phyloP scores from a whole-genome alignment of 2,888 invertebrate species.

The Petrolisthes manimaculis region DNA sequence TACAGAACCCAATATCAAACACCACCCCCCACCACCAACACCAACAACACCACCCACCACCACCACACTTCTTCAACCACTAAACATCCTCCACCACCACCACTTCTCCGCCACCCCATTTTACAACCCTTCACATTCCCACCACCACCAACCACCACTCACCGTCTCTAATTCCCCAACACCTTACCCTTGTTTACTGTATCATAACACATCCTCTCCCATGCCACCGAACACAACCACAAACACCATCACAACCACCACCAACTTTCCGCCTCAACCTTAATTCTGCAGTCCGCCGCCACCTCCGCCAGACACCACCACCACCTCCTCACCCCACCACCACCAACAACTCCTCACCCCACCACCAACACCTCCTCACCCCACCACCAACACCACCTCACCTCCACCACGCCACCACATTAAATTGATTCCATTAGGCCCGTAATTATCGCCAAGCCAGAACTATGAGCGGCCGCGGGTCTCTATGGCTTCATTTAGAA shows the following conservation, averaged over 20 bases:
- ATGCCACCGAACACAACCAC: too few relatives aligned
- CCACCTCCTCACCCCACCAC: not conserved
- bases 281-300: not conserved
- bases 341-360: not conserved
- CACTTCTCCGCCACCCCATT: too few relatives aligned
- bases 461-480: not conserved
- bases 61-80: too few relatives aligned
- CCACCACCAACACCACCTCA: not conserved
- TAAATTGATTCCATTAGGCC: constrained; percentile 25
- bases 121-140: too few relatives aligned
- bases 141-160: too few relatives aligned
- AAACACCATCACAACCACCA: too few relatives aligned
- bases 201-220: too few relatives aligned
- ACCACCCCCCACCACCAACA: not conserved
- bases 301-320: not conserved
- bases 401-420: constrained; percentile 19
- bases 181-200: too few relatives aligned
- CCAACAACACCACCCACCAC: not conserved
- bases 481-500: constrained; percentile 34
- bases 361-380: not conserved
- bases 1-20: not conserved
- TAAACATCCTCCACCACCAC: too few relatives aligned
- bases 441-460: constrained; percentile 25
- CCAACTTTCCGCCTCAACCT: not conserved
- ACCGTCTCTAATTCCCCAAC: too few relatives aligned